phyloP scores from a whole-genome alignment of 2,888 invertebrate genomes.

The Pyrrhosoma nymphula region DNA sequence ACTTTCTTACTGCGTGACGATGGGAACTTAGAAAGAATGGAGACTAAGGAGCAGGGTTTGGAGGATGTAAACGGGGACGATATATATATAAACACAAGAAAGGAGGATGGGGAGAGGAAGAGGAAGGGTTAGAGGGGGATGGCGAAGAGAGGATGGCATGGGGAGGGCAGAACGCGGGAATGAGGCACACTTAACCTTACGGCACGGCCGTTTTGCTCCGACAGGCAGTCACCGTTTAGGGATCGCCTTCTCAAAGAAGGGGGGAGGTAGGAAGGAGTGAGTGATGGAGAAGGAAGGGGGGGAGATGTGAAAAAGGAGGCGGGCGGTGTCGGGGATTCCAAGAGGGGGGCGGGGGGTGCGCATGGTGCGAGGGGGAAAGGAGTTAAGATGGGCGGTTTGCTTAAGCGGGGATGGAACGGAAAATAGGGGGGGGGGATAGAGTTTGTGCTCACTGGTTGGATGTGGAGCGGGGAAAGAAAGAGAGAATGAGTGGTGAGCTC shows the following conservation, averaged over 20 bases:
- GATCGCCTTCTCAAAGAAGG: not conserved
- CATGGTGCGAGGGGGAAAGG: not conserved
- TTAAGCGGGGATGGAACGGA: not conserved
- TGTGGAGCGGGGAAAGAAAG: not conserved
- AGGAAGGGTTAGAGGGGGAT: not conserved
- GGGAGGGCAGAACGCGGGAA: slow-evolving; percentile 15
- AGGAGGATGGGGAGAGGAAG: not conserved
- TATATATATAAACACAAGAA: slow-evolving; percentile 38
- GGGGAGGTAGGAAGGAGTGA: not conserved
- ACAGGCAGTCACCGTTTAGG: slow-evolving; percentile 49
- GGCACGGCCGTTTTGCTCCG: slow-evolving; percentile 57
- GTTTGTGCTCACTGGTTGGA: slow-evolving; percentile 1
- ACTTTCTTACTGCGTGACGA: not conserved
- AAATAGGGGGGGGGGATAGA: not conserved
- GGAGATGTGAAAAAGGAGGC: not conserved
- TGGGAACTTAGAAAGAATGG: not conserved
- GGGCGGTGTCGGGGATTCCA: not conserved
- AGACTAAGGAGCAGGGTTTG: not conserved
- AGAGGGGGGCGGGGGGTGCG: not conserved
- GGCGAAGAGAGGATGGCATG: too few species aligned
- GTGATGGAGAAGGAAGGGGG: not conserved
- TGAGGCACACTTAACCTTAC: slow-evolving; percentile 55
- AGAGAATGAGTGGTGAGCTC: slow-evolving; percentile 56
- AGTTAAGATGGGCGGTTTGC: slow-evolving; percentile 15
- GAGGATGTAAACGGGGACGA: slow-evolving; percentile 16